Percentiles rank a stretch among this genome's conserved stretches.
Conservation (phyloP, 1,140 invertebrate genomes). For the Copidosoma floridanum region DNA sequence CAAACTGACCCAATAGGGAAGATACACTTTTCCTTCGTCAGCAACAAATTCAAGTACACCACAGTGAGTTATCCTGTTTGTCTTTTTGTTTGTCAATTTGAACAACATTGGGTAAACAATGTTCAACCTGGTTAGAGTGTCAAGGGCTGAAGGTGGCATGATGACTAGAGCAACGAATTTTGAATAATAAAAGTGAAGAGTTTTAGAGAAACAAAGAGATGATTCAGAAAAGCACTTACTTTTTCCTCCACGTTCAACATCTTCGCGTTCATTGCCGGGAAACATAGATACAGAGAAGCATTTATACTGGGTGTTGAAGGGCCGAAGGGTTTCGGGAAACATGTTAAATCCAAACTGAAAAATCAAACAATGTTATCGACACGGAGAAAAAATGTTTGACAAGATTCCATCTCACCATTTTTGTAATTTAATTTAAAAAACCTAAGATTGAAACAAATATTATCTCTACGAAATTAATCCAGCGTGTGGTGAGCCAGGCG, state of each 20-base stretch:
- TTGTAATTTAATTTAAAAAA: not conserved
- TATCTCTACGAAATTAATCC: too few relatives aligned
- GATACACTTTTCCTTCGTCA: conserved; percentile 96
- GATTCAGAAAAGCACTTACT: too few relatives aligned
- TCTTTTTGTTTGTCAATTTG: conserved; percentile 88
- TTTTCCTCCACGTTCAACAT: conserved; percentile 97
- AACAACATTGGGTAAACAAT: conserved; percentile 99
- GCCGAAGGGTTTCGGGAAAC: conserved; percentile 77
- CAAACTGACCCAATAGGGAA: conserved; percentile 89
- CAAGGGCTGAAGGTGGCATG: conserved; percentile 94
- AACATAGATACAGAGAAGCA: conserved; percentile 97
- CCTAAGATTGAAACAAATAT: too few relatives aligned
- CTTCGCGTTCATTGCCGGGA: conserved; percentile 87
- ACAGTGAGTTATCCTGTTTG: conserved; percentile 87
- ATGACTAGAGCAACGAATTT: conserved; percentile 83
- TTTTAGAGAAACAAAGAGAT: not conserved
- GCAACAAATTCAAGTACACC: conserved; percentile 99
- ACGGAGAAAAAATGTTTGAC: too few relatives aligned
- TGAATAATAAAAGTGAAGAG: conserved; percentile 16
- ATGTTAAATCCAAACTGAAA: conserved; percentile 81
- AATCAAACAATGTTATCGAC: conserved; percentile 40
- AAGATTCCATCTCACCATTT: not conserved
- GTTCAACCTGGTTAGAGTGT: conserved; percentile 89
- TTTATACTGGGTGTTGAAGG: conserved; percentile 79
- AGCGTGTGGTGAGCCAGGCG: too few relatives aligned